phyloP scores from a whole-genome alignment of 2,113 vertebrate species.

The Pimephales promelas region DNA sequence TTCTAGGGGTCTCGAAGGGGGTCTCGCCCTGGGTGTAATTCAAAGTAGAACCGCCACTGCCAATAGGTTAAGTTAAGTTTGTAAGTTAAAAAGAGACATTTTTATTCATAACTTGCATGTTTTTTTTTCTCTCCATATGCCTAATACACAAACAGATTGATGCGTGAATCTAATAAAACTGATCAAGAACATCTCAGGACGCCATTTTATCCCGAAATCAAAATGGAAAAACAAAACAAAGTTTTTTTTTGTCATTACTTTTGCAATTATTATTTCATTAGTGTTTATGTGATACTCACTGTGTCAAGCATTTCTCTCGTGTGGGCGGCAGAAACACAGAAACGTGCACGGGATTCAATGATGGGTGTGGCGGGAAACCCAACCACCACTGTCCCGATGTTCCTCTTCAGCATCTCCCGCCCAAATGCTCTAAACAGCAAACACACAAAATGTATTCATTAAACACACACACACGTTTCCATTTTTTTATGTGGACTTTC shows the following conservation, averaged over 20 bases:
- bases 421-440: conserved; percentile 85
- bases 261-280: background rate
- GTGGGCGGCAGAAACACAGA: conserved; percentile 93
- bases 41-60: too few species aligned
- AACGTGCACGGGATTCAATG: conserved; percentile 95
- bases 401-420: conserved; percentile 94
- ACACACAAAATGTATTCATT: background rate
- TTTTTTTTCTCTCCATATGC: background rate
- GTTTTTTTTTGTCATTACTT: background rate
- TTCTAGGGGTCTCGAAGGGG: too few species aligned
- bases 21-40: too few species aligned
- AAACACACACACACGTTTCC: background rate
- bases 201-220: background rate
- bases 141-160: background rate
- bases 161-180: background rate
- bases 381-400: conserved; percentile 93
- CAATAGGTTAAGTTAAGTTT: too few species aligned
- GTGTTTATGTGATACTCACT: conserved; percentile 74
- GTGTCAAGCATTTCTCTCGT: conserved; percentile 92
- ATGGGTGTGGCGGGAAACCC: conserved; percentile 97
- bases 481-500: too few species aligned
- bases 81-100: background rate
- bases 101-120: background rate
- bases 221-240: background rate
- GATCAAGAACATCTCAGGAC: background rate